Percentiles rank a stretch among this genome's conserved stretches.
phyloP scores from a whole-genome alignment of 1,140 invertebrate genomes.

The Drosophila eugracilis region DNA sequence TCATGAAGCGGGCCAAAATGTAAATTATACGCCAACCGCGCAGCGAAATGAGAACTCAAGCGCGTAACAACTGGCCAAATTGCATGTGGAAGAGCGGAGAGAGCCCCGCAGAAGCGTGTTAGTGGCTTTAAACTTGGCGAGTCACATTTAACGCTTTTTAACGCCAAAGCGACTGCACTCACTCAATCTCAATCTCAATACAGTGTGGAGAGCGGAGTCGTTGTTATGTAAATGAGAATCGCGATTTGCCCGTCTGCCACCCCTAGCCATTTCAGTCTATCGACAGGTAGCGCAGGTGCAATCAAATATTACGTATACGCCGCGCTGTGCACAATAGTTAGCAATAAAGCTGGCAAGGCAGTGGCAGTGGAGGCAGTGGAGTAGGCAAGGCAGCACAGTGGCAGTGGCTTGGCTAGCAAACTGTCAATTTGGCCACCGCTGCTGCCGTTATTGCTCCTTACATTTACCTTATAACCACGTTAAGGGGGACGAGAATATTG shows the following conservation, averaged over 20 bases:
- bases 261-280: conserved; percentile 42
- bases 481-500: conserved; percentile 47
- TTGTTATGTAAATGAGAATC: conserved; percentile 81
- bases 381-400: too few species aligned
- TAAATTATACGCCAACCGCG: conserved; percentile 73
- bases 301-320: conserved; percentile 79
- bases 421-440: conserved; percentile 73
- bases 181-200: conserved; percentile 38
- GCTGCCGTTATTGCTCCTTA: conserved; percentile 44
- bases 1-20: conserved; percentile 77
- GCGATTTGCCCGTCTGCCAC: conserved; percentile 29
- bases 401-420: conserved; percentile 58
- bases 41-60: conserved; percentile 70
- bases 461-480: conserved; percentile 53
- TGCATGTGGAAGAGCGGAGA: conserved; percentile 44
- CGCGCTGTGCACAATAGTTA: conserved; percentile 49
- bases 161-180: conserved; percentile 69
- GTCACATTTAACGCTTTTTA: conserved; percentile 79
- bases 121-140: conserved; percentile 69
- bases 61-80: conserved; percentile 77
- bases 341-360: conserved; percentile 43
- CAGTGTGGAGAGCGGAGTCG: too few species aligned
- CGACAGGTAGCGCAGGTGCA: conserved; percentile 71
- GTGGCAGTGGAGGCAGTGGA: neutral
- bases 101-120: conserved; percentile 14